Percentiles rank a stretch among this genome's conserved stretches.
These are phyloP conservation scores for Poeciliopsis gracilis DNA, from an alignment of 2,797 vertebrate genomes.

Conservation along the genomic window DNA sequence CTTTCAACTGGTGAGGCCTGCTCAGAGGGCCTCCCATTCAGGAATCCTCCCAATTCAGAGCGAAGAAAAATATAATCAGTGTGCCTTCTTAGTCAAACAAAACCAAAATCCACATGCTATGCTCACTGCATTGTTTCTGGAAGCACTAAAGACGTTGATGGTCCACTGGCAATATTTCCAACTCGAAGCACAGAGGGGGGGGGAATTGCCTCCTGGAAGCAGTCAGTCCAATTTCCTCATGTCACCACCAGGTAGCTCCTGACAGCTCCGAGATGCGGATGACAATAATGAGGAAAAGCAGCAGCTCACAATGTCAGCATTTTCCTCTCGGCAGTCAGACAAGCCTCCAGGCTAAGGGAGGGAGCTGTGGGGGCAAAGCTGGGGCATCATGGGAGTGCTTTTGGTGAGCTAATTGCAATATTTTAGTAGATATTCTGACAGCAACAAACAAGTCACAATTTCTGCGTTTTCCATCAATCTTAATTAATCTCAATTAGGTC, in stretches of 20 bases:
- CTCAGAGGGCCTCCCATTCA: slow-evolving; percentile 61
- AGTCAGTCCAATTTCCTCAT: slow-evolving; percentile 83
- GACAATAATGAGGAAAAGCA: slow-evolving; percentile 88
- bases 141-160: slow-evolving; percentile 52
- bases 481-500: slow-evolving; percentile 17
- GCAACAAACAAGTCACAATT: slow-evolving; percentile 56
- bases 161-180: slow-evolving; percentile 65
- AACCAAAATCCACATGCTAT: slow-evolving; percentile 42
- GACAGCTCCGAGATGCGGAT: slow-evolving; percentile 86
- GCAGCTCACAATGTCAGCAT: slow-evolving; percentile 82
- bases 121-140: slow-evolving; percentile 47
- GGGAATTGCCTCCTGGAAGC: slow-evolving; percentile 58
- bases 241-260: slow-evolving; percentile 84
- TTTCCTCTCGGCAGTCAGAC: slow-evolving; percentile 82
- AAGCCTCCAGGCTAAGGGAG: slow-evolving; percentile 60
- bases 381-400: slow-evolving; percentile 75
- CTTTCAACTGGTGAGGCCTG: slow-evolving; percentile 82
- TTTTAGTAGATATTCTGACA: slow-evolving; percentile 78
- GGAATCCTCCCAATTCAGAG: slow-evolving; percentile 41
- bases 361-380: slow-evolving; percentile 36
- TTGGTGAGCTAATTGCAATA: slow-evolving; percentile 88
- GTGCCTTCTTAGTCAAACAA: slow-evolving; percentile 40
- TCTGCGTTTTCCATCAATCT: neutral
- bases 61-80: slow-evolving; percentile 14
- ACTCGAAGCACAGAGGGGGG: slow-evolving; percentile 38